Evolutionary conservation across 2,113 vertebrate genomes (phyloP).

Genomic region (Oenanthe melanoleuca): DNA sequence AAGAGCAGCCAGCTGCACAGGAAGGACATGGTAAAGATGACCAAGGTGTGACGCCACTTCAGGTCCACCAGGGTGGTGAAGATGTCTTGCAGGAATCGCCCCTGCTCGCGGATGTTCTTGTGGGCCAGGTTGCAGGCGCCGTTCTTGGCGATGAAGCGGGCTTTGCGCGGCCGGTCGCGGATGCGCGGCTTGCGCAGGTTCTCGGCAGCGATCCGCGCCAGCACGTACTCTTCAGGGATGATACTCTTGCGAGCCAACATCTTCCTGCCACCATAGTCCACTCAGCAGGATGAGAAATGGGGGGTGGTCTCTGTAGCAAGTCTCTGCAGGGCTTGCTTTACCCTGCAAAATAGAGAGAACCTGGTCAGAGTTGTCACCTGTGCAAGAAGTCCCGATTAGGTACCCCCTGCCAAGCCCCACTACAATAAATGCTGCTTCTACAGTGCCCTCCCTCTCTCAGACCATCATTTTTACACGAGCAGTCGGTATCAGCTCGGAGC

Average conservation of each 20-base stretch:
- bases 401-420: background rate
- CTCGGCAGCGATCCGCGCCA: slow-evolving; percentile 89
- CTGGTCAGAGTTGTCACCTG: background rate
- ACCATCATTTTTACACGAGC: background rate
- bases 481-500: background rate
- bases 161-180: slow-evolving; percentile 88
- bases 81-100: slow-evolving; percentile 95
- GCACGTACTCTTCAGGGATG: slow-evolving; percentile 95
- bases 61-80: slow-evolving; percentile 98
- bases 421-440: background rate
- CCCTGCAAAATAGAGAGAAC: slow-evolving; percentile 9
- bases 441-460: background rate
- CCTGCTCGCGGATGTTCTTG: slow-evolving; percentile 98
- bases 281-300: background rate
- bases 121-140: slow-evolving; percentile 98
- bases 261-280: slow-evolving; percentile 71
- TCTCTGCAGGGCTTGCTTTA: background rate
- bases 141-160: slow-evolving; percentile 97
- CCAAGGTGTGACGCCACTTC: slow-evolving; percentile 96
- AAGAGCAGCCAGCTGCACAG: slow-evolving; percentile 98
- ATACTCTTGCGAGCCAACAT: slow-evolving; percentile 98
- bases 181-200: slow-evolving; percentile 91
- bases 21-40: slow-evolving; percentile 98
- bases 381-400: background rate
- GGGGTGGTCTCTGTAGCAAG: background rate